Evolutionary conservation across 2,888 invertebrate species (phyloP).

Genomic region (Nomada fabriciana): DNA sequence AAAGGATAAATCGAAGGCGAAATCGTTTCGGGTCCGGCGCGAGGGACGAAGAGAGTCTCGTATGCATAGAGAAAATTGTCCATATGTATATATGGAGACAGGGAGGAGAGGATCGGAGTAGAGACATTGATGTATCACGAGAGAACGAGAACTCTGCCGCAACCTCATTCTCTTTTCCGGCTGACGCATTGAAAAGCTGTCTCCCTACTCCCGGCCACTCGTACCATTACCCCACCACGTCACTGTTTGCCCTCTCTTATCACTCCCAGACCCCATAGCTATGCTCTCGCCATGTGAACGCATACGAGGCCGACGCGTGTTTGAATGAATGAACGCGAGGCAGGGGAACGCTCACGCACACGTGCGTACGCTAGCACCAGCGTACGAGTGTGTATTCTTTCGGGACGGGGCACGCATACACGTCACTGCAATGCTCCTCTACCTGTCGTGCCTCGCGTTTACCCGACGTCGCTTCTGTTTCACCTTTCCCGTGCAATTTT

Average conservation of each 20-base stretch:
- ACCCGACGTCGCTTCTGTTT: conserved; percentile 20
- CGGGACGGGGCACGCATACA: neutral
- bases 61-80: conserved; percentile 17
- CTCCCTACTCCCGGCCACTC: conserved; percentile 19
- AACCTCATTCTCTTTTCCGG: conserved; percentile 73
- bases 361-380: conserved; percentile 56
- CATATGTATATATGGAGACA: neutral
- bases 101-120: conserved; percentile 1
- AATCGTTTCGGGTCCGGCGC: too few relatives aligned
- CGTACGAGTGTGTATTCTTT: conserved; percentile 13
- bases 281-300: conserved; percentile 33
- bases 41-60: too few relatives aligned
- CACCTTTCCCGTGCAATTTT: neutral
- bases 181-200: conserved; percentile 66
- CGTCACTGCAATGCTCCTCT: neutral
- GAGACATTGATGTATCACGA: conserved; percentile 54
- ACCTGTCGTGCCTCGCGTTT: neutral
- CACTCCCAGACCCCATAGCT: neutral
- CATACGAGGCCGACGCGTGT: conserved; percentile 61
- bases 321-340: conserved; percentile 70
- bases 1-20: too few relatives aligned
- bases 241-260: neutral
- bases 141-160: conserved; percentile 69
- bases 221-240: conserved; percentile 3
- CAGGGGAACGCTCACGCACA: conserved; percentile 40